A percentile compares a stretch with the other conserved stretches of the same genome.
These are phyloP conservation scores for Cremastobaeus sp. DNA, from an alignment of 2,888 invertebrate species.

Conservation along the genomic window DNA sequence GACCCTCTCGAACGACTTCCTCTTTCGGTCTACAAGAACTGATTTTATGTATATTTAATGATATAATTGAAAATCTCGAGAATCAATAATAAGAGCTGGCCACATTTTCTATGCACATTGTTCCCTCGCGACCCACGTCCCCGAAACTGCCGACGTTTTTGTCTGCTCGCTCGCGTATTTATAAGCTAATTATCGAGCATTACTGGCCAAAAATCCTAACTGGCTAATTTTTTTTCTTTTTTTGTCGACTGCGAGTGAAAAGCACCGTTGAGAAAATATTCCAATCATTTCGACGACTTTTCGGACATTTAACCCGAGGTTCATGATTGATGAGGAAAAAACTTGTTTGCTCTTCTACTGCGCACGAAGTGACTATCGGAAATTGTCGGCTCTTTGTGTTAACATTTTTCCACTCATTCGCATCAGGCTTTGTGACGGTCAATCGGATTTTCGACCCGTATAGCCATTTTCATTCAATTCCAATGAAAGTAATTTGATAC, in stretches of 20 bases:
- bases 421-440: slow-evolving; percentile 27
- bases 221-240: slow-evolving; percentile 28
- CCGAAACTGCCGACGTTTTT: slow-evolving; percentile 9
- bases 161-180: slow-evolving; percentile 16
- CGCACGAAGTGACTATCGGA: slow-evolving; percentile 20
- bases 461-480: slow-evolving; percentile 1
- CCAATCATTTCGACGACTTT: slow-evolving; percentile 6
- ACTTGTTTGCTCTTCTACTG: slow-evolving; percentile 64
- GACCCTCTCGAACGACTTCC: slow-evolving; percentile 55
- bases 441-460: slow-evolving; percentile 6
- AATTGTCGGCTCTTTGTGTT: slow-evolving; percentile 6
- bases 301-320: slow-evolving; percentile 3
- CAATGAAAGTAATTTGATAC: slow-evolving; percentile 16
- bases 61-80: slow-evolving; percentile 41
- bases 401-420: slow-evolving; percentile 33
- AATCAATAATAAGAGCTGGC: slow-evolving; percentile 33
- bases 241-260: slow-evolving; percentile 55
- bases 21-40: slow-evolving; percentile 38
- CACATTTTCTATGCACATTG: slow-evolving; percentile 9
- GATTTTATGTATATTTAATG: slow-evolving; percentile 54
- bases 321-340: slow-evolving; percentile 68
- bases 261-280: slow-evolving; percentile 1
- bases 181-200: slow-evolving; percentile 37
- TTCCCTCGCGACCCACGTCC: slow-evolving; percentile 3
- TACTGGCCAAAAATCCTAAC: slow-evolving; percentile 35